Percentiles rank a stretch among this genome's conserved stretches.
Evolutionary conservation across 2,113 vertebrate genomes (phyloP).

Genomic region (Gracilinanus agilis): DNA sequence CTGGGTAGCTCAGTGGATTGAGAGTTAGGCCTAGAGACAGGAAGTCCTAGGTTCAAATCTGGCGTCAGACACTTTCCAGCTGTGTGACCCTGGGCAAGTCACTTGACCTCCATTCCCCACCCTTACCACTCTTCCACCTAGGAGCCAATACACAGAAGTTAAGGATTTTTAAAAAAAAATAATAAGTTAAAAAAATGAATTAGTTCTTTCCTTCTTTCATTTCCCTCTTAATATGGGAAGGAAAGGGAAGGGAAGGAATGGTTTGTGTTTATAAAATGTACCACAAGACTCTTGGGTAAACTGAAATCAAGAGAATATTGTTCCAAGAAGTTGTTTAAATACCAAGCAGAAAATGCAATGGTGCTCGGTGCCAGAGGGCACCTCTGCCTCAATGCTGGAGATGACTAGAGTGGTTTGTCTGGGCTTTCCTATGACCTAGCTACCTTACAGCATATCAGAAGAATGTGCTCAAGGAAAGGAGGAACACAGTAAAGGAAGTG

Average conservation of each 20-base stretch:
- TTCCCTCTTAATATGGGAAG: not conserved
- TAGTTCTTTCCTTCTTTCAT: no score
- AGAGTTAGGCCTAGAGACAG: no score
- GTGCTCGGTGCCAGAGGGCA: not conserved
- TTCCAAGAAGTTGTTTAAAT: slow-evolving; percentile 13
- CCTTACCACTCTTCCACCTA: no score
- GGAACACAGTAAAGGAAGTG: slow-evolving; percentile 7
- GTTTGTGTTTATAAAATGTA: not conserved
- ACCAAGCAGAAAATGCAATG: not conserved
- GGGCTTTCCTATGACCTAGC: slow-evolving; percentile 10
- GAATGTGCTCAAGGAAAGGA: slow-evolving; percentile 5
- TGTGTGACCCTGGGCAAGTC: no score
- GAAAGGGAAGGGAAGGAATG: not conserved
- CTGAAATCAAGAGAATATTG: not conserved
- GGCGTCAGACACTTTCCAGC: no score
- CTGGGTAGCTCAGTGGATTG: no score
- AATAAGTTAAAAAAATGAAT: no score
- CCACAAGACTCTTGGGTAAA: not conserved
- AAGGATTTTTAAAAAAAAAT: no score
- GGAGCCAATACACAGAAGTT: no score
- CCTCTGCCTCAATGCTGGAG: not conserved
- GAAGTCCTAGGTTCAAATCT: no score
- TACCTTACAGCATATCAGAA: slow-evolving; percentile 9
- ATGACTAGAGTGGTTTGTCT: not conserved
- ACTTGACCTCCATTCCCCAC: no score